Base-by-base conservation (phyloP, 1,140 invertebrate genomes). In the Dendroctonus valens region DNA sequence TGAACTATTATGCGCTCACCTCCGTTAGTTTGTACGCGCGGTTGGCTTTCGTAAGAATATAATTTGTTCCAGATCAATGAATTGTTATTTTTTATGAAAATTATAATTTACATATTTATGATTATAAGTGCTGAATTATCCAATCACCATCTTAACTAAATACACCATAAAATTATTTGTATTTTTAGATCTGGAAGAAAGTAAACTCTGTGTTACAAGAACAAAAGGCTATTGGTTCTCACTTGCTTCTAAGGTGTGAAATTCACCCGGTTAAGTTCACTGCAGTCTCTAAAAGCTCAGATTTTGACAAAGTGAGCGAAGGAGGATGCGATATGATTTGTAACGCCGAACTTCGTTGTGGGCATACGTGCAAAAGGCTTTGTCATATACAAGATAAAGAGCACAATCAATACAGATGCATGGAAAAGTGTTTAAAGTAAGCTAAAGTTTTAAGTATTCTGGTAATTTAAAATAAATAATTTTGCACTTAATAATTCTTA, bases 281-380 rank as follows among this genome's bases (percentile, higher is more conserved):
- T 48, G 66, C 67, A 39, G 72, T 77, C 26, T 63, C 63, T 44
- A 70, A 55, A 15, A 57, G 50, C 11, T 59, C 75, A 38, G 81
- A 84, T 70, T 84, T 83, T 72, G n/a, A 73, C 6, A 77, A 78
- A 41, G 76, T 80, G 9, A 75, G 81, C 0, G 81, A 84, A 76
- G 83, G 83, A 3, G 82, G 82, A 7, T 85, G 83, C 67, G 57
- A 74, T n/a, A 42, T 73, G 39, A 73, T 77, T 57, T 85, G 83
- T 68, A 74, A 75, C 53, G 73, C 57, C 6, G 64, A 69, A 14
- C 67, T 84, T 37, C 51, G 48, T 1, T 87, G 86, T 72, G 81
- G 81, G 5, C 86, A 88, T 71, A 60, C 60, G 14, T 87, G 86
- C 72, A 78, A 79, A 15, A 79, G 77, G 37, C 60, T 84, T 6